These are phyloP conservation scores for Takifugu flavidus DNA, from an alignment of 2,113 vertebrate genomes.

Conservation along the genomic window DNA sequence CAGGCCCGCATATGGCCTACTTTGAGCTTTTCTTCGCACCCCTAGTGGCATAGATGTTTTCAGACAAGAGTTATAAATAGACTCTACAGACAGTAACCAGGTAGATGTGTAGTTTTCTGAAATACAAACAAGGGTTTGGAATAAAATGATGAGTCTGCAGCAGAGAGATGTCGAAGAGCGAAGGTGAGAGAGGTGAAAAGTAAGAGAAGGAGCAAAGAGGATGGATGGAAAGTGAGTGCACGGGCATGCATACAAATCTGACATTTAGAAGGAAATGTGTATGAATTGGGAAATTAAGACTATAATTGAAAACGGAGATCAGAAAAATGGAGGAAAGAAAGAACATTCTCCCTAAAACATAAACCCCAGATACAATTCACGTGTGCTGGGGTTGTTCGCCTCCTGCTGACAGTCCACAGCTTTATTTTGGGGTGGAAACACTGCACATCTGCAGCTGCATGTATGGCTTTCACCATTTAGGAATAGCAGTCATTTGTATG, in stretches of 20 bases:
- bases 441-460: constrained; percentile 10
- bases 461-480: constrained; percentile 25
- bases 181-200: constrained; percentile 13
- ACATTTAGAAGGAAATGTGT: constrained; percentile 11
- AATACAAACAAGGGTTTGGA: constrained; percentile 24
- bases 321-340: no score
- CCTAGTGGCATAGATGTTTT: constrained; percentile 54
- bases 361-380: no score
- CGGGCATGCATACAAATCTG: not conserved
- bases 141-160: constrained; percentile 10
- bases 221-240: constrained; percentile 5
- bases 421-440: not conserved
- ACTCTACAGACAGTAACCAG: constrained; percentile 59
- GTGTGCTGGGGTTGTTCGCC: no score
- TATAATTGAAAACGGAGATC: no score
- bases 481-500: no score
- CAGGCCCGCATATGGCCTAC: constrained; percentile 66
- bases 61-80: constrained; percentile 65
- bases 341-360: no score
- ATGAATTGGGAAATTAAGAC: not conserved
- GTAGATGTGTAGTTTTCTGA: constrained; percentile 47
- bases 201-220: constrained; percentile 18
- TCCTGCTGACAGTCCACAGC: no score
- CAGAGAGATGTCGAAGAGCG: constrained; percentile 10
- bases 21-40: constrained; percentile 57